Evolutionary conservation across 2,888 invertebrate species (phyloP), one percentile per base, ranked within the genome.

Genomic region (Furcula furcula): DNA sequence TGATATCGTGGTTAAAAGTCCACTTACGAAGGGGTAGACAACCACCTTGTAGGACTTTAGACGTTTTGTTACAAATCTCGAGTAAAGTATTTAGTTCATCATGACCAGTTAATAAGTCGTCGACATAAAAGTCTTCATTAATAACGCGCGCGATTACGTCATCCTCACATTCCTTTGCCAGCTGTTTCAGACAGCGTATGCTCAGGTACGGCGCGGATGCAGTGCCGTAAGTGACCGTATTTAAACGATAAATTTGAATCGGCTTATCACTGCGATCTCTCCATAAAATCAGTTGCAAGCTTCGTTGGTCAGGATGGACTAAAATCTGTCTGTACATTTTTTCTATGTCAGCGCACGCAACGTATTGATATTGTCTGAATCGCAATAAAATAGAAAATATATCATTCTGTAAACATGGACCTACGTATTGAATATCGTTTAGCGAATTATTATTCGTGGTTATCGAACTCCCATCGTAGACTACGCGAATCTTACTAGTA

Each of bases 401-500:
- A 10, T 55, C 50, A 15, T 42, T 39, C 29, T 52, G 48, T 1
- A 52, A 15, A 0, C 20, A 26, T 1, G 50, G 45, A 1, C 51
- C 43, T 7, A 43, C 28, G 3, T n/a, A 13, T 29, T 44, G 43
- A n/a, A 49, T 28, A 16, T 49, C 40, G 9, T 53, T 57, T 4
- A 57, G 22, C 3, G 48, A 48, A n/a, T 33, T 35, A 1, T 29
- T 21, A 1, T 41, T 28, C 4, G 34, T 29, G n/a, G n/a, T n/a
- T n/a, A n/a, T n/a, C n/a, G n/a, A n/a, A n/a, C n/a, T n/a, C n/a
- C n/a, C n/a, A n/a, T n/a, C n/a, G n/a, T n/a, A n/a, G n/a, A n/a
- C n/a, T n/a, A n/a, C n/a, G n/a, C n/a, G n/a, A n/a, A n/a, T n/a
- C 9, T 46, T 47, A 5, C 51, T 55, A 0, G 54, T 46, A 21